phyloP scores from a whole-genome alignment of 37 sponge, comb jelly and placozoan genomes.

The Beroe forskalii region DNA sequence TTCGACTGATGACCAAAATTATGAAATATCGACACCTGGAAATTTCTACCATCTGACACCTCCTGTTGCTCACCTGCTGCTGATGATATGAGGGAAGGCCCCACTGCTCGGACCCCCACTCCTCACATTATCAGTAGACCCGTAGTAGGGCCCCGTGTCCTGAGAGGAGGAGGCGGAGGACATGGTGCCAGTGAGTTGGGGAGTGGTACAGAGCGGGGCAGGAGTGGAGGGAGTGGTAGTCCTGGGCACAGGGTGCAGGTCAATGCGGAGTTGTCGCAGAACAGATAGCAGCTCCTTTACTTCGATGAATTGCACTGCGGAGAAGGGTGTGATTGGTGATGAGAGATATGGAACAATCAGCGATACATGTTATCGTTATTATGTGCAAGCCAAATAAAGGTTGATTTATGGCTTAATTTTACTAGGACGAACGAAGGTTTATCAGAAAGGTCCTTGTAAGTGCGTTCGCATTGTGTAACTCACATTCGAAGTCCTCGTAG shows the following conservation, averaged over 20 bases:
- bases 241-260: slow-evolving; percentile 19
- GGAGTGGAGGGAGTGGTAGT: background rate
- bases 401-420: no score
- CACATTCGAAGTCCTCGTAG: slow-evolving; percentile 58
- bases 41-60: no score
- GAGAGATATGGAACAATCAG: no score
- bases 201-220: background rate
- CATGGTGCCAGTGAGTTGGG: slow-evolving; percentile 28
- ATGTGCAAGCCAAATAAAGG: no score
- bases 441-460: no score
- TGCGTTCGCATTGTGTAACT: no score
- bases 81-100: background rate
- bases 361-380: no score
- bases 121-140: slow-evolving; percentile 25
- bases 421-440: no score
- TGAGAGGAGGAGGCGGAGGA: slow-evolving; percentile 52
- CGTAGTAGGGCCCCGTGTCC: slow-evolving; percentile 22
- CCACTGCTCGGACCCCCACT: background rate
- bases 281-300: slow-evolving; percentile 34
- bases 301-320: slow-evolving; percentile 48
- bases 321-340: background rate
- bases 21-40: no score
- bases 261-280: slow-evolving; percentile 52
- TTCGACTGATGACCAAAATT: no score
- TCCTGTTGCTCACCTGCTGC: background rate